Evolutionary conservation across 1,140 invertebrate genomes (phyloP), one percentile per base, ranked within the genome.

Genomic region (Cephus cinctus): DNA sequence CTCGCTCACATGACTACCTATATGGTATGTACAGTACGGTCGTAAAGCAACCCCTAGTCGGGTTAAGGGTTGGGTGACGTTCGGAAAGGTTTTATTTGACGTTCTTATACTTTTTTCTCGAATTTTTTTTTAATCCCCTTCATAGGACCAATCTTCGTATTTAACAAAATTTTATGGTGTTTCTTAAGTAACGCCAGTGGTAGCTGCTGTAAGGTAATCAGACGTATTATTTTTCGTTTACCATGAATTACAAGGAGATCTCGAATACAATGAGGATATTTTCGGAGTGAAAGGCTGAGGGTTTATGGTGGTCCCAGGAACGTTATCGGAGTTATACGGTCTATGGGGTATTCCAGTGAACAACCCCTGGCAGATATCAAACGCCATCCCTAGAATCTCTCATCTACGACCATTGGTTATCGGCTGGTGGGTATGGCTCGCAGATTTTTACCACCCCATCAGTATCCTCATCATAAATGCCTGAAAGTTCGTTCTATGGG

Each of bases 11-110:
- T n/a, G n/a, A n/a, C n/a, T n/a, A n/a, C n/a, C n/a, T n/a, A n/a
- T n/a, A n/a, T n/a, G n/a, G 57, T 41, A 51, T 50, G 43, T 47
- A 47, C 54, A 54, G 43, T 14, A 14, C 41, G 62, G 43, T 69
- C 67, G 63, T 69, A 69, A 71, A 69, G 58, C 59, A 66, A 57
- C 55, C 59, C 62, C 59, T 57, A 56, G 53, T 54, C 59, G 55
- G 61, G 50, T 60, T 51, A 53, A n/a, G n/a, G 18, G 62, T 65
- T 63, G 61, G 62, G 67, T 72, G 61, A 61, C 62, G 60, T 66
- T 62, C n/a, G n/a, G n/a, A n/a, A n/a, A n/a, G n/a, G n/a, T n/a
- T n/a, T n/a, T n/a, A n/a, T n/a, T n/a, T n/a, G n/a, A n/a, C n/a
- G n/a, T n/a, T n/a, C n/a, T n/a, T n/a, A n/a, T n/a, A n/a, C n/a